Conservation (phyloP, 2,888 invertebrate species). For the Hetaerina titia region DNA sequence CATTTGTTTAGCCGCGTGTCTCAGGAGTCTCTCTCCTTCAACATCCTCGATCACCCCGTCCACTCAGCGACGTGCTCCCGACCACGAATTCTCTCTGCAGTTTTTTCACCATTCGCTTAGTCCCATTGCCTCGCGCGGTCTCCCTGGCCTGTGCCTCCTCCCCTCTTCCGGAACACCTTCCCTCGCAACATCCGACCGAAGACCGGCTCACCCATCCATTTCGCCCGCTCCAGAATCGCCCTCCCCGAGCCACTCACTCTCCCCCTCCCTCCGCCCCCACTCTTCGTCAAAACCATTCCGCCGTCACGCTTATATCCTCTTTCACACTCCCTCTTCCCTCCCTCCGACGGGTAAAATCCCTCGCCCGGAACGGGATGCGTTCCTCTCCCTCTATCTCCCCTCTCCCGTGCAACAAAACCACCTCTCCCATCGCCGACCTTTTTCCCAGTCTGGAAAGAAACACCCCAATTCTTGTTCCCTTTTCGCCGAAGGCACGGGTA, state of each 20-base stretch:
- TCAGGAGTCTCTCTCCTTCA: too few species aligned
- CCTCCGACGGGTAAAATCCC: too few species aligned
- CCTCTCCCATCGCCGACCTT: background rate
- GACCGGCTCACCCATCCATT: background rate
- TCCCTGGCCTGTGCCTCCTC: background rate
- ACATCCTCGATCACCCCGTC: too few species aligned
- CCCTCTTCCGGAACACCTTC: background rate
- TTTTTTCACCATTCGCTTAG: background rate
- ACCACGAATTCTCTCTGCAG: background rate
- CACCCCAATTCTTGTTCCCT: too few species aligned
- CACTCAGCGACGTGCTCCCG: too few species aligned
- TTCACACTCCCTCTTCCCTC: background rate
- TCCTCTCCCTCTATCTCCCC: too few species aligned
- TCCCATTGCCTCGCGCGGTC: background rate
- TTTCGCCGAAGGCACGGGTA: too few species aligned
- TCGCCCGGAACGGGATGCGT: too few species aligned
- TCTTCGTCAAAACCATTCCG: conserved; percentile 19
- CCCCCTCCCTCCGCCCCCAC: background rate
- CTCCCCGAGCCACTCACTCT: background rate
- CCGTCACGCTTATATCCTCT: conserved; percentile 56
- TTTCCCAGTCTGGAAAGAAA: too few species aligned
- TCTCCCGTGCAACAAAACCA: too few species aligned
- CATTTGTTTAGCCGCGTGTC: too few species aligned
- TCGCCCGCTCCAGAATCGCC: background rate
- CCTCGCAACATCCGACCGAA: background rate